These are phyloP conservation scores for Drosophila phalerata DNA, from an alignment of 2,888 invertebrate genomes.

Conservation along the genomic window DNA sequence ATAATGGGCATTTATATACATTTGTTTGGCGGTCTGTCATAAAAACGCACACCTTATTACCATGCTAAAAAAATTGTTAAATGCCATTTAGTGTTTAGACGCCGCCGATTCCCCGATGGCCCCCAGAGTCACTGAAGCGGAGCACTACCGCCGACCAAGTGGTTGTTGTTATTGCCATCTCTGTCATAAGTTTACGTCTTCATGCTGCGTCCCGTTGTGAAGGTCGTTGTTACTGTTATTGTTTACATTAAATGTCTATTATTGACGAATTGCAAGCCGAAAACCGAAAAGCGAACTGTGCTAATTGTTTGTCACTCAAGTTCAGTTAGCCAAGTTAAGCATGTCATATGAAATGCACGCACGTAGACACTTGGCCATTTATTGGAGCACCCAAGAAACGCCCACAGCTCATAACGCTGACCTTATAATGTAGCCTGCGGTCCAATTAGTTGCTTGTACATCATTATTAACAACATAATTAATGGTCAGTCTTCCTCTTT, in stretches of 20 bases:
- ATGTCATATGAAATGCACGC: slow-evolving; percentile 61
- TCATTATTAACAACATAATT: slow-evolving; percentile 53
- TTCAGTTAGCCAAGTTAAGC: slow-evolving; percentile 58
- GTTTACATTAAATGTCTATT: slow-evolving; percentile 43
- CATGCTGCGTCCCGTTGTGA: slow-evolving; percentile 62
- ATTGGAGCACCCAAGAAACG: slow-evolving; percentile 50
- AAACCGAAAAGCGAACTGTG: slow-evolving; percentile 39
- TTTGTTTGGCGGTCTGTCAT: slow-evolving; percentile 40
- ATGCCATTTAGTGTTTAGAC: slow-evolving; percentile 49
- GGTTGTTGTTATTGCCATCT: slow-evolving; percentile 33
- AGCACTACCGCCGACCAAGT: slow-evolving; percentile 10
- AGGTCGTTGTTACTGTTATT: slow-evolving; percentile 47
- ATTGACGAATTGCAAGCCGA: slow-evolving; percentile 45
- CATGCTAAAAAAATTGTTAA: slow-evolving; percentile 63
- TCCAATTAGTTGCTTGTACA: slow-evolving; percentile 36
- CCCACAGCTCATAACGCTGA: slow-evolving; percentile 52
- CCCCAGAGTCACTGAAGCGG: slow-evolving; percentile 62
- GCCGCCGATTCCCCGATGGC: slow-evolving; percentile 51
- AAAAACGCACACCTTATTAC: slow-evolving; percentile 64
- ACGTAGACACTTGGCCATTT: slow-evolving; percentile 63
- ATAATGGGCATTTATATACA: slow-evolving; percentile 47
- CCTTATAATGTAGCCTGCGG: slow-evolving; percentile 34
- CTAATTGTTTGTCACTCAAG: slow-evolving; percentile 72
- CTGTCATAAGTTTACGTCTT: slow-evolving; percentile 48
- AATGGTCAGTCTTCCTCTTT: slow-evolving; percentile 17